phyloP scores from a whole-genome alignment of 2,113 vertebrate species.

The Lethenteron reissneri region DNA sequence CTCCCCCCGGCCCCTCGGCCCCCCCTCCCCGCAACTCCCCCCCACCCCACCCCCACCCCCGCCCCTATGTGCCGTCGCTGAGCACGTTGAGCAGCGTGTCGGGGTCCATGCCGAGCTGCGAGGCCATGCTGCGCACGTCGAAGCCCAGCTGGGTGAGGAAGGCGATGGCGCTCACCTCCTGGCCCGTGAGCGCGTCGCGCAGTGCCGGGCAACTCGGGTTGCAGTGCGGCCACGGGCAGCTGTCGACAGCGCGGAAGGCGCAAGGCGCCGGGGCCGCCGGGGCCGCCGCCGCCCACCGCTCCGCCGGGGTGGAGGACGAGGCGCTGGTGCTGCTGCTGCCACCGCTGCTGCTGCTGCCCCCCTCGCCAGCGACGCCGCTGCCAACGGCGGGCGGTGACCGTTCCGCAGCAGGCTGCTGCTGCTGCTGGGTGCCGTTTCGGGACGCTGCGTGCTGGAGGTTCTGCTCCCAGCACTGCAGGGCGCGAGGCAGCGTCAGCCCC shows the following conservation, averaged over 20 bases:
- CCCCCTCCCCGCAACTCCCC: too few species aligned
- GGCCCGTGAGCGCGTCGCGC: conserved; percentile 28
- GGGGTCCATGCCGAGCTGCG: conserved; percentile 24
- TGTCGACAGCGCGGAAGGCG: conserved; percentile 36
- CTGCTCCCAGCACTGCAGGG: conserved; percentile 44
- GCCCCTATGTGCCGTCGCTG: conserved; percentile 33
- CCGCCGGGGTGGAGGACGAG: conserved; percentile 26
- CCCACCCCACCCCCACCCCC: too few species aligned
- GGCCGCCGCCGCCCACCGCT: conserved; percentile 17
- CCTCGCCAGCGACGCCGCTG: too few species aligned
- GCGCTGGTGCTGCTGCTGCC: neutral
- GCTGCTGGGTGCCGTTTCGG: conserved; percentile 13
- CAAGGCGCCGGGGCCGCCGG: conserved; percentile 16
- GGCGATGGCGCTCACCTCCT: conserved; percentile 36
- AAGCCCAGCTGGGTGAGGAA: conserved; percentile 33
- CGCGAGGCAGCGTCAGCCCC: conserved; percentile 30
- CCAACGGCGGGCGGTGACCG: too few species aligned
- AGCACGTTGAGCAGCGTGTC: conserved; percentile 21
- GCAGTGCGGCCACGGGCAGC: conserved; percentile 40
- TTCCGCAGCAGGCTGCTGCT: neutral
- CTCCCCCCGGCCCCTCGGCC: too few species aligned
- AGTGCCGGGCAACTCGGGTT: conserved; percentile 42
- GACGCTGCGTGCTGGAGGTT: conserved; percentile 30
- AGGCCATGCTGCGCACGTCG: conserved; percentile 29
- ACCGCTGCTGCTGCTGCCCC: neutral